Evolutionary conservation across 2,113 vertebrate genomes (phyloP), one percentile per base, ranked within the genome.

Genomic region (Urocolius indicus): DNA sequence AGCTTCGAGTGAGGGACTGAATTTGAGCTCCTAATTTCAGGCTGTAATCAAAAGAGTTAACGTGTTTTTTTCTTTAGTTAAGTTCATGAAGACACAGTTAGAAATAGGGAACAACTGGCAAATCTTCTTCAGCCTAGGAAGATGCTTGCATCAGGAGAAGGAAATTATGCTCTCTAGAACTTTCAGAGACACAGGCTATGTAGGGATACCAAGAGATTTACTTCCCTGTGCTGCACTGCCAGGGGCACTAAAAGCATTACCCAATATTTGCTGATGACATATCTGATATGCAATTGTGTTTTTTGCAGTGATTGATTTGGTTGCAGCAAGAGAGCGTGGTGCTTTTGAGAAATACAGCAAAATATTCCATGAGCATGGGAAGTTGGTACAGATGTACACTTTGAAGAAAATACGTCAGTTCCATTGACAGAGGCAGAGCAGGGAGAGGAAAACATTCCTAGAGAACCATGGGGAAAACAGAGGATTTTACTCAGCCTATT

Each of bases 291-390:
- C 41, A 62, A 8, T 19, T 13, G 14, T 14, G 12, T 67, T 46
- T 18, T 34, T 9, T 16, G 1, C 29, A 63, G 36, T 16, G 61
- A 52, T 55, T 30, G 52, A 23, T 41, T 71, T 34, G 80, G 26
- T 55, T 82, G 52, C 74, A 89, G 69, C 57, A 65, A 82, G 66
- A 78, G 57, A 66, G 29, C 2, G 7, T 2, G 73, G 58, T 72
- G 48, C 84, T 91, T 79, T 90, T 87, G 72, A 95, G 89, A 87
- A 94, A 74, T 8, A 92, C 21, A 58, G 41, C 29, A 62, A 45
- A 46, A 26, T 26, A 67, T 46, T 6, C 36, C 30, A 19, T 6
- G 19, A 69, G 24, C 52, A 7, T 9, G 32, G n/a, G 59, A 79
- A 58, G 27, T 7, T 69, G 23, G 30, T 41, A 41, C 45, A 52